phyloP scores from a whole-genome alignment of 2,113 vertebrate species.

The Pelobates fuscus region DNA sequence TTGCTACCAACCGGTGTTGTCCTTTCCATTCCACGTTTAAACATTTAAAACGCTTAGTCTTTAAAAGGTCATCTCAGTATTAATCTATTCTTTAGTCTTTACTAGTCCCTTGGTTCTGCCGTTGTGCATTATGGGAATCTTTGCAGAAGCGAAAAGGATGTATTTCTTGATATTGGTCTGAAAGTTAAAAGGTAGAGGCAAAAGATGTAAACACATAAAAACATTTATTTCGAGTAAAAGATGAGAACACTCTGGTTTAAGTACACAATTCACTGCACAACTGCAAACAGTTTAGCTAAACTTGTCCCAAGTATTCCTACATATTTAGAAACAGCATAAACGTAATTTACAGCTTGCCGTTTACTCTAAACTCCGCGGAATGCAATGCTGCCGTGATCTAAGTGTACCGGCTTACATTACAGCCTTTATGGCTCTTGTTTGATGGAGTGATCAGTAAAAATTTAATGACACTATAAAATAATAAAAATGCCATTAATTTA shows the following conservation, averaged over 20 bases:
- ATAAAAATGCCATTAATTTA: slow-evolving; percentile 99
- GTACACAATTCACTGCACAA: slow-evolving; percentile 77
- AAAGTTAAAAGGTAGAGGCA: slow-evolving; percentile 8
- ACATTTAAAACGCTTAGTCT: background rate
- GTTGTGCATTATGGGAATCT: slow-evolving; percentile 20
- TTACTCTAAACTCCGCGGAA: slow-evolving; percentile 73
- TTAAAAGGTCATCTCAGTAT: background rate
- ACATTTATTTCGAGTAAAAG: slow-evolving; percentile 29
- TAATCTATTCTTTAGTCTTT: background rate
- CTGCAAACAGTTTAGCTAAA: slow-evolving; percentile 80
- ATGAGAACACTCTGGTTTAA: slow-evolving; percentile 75
- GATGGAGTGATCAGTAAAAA: slow-evolving; percentile 99
- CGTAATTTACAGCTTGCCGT: slow-evolving; percentile 79
- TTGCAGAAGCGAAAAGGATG: slow-evolving; percentile 10
- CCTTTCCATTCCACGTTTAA: background rate
- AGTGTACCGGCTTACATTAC: slow-evolving; percentile 82
- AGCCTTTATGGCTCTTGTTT: slow-evolving; percentile 92
- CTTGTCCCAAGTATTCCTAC: slow-evolving; percentile 79
- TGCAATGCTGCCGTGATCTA: slow-evolving; percentile 74
- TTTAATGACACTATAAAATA: slow-evolving; percentile 99
- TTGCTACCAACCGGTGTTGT: background rate
- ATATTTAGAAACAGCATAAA: slow-evolving; percentile 81
- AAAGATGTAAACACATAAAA: slow-evolving; percentile 17
- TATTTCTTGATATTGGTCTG: slow-evolving; percentile 28
- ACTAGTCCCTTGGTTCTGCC: slow-evolving; percentile 5